Base-by-base conservation (phyloP, 2,113 vertebrate genomes). In the Salvelinus sp. region DNA sequence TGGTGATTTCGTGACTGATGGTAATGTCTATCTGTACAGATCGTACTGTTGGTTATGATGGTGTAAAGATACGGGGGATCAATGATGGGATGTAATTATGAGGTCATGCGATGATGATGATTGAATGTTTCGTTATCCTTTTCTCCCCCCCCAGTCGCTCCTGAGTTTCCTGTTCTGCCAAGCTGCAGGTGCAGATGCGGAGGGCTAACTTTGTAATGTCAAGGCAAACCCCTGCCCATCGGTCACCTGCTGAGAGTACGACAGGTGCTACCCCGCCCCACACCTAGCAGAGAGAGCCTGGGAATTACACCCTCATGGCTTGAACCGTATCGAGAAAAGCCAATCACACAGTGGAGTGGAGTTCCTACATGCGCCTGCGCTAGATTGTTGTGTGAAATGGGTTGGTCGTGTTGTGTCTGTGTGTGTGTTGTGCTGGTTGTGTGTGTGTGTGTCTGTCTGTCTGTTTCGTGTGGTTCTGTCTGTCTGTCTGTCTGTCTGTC, bases 341-440 rank as follows among this genome's bases (percentile, higher is more conserved):
- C 25, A 76, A 78, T 72, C 75, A 85, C 4, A 85, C 90, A 50
- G 67, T 87, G 69, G 83, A 87, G 84, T 91, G 54, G 83, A 87
- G 60, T 65, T 88, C 20, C 60, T 86, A 7, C 0, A 16, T 57
- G n/a, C n/a, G n/a, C n/a, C n/a, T n/a, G n/a, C n/a, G n/a, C n/a
- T n/a, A n/a, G n/a, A n/a, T n/a, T n/a, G n/a, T n/a, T n/a, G n/a
- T n/a, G n/a, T n/a, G n/a, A n/a, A n/a, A n/a, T n/a, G n/a, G n/a
- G n/a, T n/a, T n/a, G n/a, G n/a, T n/a, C n/a, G n/a, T n/a, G n/a
- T n/a, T 47, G 33, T 69, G 1, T 69, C 38, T 22, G 9, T 47
- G 33, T 30, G 28, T 4, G 3, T 30, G 28, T 4, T n/a, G n/a
- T n/a, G n/a, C n/a, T n/a, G n/a, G n/a, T n/a, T 30, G 23, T 23